Evolutionary conservation across 2,888 invertebrate species (phyloP).

Genomic region (Sphaerophoria taeniata): DNA sequence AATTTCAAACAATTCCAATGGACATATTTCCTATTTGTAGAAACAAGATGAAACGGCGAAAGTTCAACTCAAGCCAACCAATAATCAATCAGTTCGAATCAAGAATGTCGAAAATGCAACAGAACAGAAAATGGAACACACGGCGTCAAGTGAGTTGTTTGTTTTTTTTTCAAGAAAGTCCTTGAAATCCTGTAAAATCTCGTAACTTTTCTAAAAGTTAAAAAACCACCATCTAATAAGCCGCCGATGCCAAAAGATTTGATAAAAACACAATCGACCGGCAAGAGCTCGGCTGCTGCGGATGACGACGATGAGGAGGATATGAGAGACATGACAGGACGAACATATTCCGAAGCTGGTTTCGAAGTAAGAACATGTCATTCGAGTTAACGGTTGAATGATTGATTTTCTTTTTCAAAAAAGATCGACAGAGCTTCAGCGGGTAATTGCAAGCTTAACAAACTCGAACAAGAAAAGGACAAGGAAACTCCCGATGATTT

Average conservation of each 20-base stretch:
- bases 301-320: slow-evolving; percentile 87
- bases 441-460: slow-evolving; percentile 90
- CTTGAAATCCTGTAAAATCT: background rate
- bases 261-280: slow-evolving; percentile 30
- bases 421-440: slow-evolving; percentile 96
- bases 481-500: slow-evolving; percentile 95
- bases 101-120: slow-evolving; percentile 78
- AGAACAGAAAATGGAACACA: slow-evolving; percentile 77
- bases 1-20: background rate
- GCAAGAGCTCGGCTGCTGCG: background rate
- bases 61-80: slow-evolving; percentile 40
- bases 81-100: slow-evolving; percentile 75
- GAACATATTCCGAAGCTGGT: slow-evolving; percentile 90
- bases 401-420: background rate
- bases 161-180: background rate
- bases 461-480: slow-evolving; percentile 91
- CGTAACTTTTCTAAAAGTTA: background rate
- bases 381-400: too few relatives aligned
- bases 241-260: slow-evolving; percentile 77
- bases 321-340: slow-evolving; percentile 90
- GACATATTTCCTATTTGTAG: slow-evolving; percentile 18
- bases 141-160: slow-evolving; percentile 75
- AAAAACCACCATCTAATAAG: slow-evolving; percentile 74
- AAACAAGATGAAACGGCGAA: slow-evolving; percentile 51
- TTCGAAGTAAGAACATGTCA: slow-evolving; percentile 85